Percentiles rank a stretch among this genome's conserved stretches.
Conservation (phyloP, 2,797 vertebrate genomes). For the Sebastes jordani region DNA sequence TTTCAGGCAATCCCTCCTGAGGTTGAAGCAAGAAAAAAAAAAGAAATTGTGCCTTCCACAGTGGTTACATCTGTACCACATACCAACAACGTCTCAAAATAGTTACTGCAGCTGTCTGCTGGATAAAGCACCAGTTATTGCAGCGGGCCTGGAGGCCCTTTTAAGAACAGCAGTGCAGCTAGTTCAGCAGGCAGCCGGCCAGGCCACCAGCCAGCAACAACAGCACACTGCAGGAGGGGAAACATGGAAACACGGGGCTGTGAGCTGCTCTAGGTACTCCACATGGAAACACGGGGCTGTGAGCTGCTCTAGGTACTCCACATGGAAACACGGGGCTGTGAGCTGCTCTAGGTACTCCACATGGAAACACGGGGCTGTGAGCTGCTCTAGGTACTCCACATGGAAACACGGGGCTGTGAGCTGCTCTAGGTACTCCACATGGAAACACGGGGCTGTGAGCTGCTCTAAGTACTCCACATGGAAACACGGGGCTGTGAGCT, state of each 20-base stretch:
- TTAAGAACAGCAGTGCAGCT: slow-evolving; percentile 27
- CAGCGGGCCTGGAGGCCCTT: slow-evolving; percentile 14
- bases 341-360: slow-evolving; percentile 31
- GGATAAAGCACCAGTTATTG: slow-evolving; percentile 22
- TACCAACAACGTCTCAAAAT: background rate
- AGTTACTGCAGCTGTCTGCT: slow-evolving; percentile 34
- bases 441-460: slow-evolving; percentile 5
- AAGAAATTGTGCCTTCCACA: background rate
- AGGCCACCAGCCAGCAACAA: slow-evolving; percentile 34
- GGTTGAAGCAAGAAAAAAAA: background rate
- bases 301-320: slow-evolving; percentile 28
- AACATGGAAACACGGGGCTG: background rate
- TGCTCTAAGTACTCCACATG: slow-evolving; percentile 26
- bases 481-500: background rate
- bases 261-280: slow-evolving; percentile 24
- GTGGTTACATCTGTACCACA: slow-evolving; percentile 4
- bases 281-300: background rate
- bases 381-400: slow-evolving; percentile 28
- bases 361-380: slow-evolving; percentile 5
- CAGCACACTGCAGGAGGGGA: slow-evolving; percentile 34
- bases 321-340: background rate
- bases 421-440: slow-evolving; percentile 28
- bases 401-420: background rate
- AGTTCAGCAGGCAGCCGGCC: slow-evolving; percentile 42
- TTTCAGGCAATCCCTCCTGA: background rate